Evolutionary conservation across 2,113 vertebrate genomes (phyloP).

Genomic region (Mus pahari): DNA sequence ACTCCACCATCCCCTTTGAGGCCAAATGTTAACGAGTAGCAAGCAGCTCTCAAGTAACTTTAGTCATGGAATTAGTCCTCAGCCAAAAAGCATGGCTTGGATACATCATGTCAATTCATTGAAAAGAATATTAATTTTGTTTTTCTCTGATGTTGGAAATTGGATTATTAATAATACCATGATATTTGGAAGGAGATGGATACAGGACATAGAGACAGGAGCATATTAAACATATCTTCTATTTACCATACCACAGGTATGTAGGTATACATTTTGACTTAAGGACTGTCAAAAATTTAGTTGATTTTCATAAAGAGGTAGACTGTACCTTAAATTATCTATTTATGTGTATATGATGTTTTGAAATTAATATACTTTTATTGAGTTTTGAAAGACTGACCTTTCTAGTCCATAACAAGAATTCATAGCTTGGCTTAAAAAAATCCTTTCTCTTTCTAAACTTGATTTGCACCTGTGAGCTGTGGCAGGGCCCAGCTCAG

Average conservation of each 20-base stretch:
- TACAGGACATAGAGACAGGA: conserved; percentile 8
- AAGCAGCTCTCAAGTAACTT: conserved; percentile 62
- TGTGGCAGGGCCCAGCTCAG: background rate
- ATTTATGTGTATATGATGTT: background rate
- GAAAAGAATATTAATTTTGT: conserved; percentile 37
- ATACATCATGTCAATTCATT: conserved; percentile 40
- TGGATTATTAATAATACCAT: conserved; percentile 44
- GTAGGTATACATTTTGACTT: background rate
- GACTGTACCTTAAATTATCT: background rate
- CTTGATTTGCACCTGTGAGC: background rate
- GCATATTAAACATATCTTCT: background rate
- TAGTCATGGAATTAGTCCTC: conserved; percentile 49
- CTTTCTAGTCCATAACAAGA: background rate
- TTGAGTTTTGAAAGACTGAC: background rate
- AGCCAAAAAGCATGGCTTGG: conserved; percentile 4
- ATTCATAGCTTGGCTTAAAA: background rate
- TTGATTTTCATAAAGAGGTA: conserved; percentile 13
- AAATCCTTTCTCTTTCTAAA: background rate
- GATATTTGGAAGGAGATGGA: conserved; percentile 28
- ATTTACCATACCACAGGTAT: background rate
- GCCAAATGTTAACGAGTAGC: conserved; percentile 42
- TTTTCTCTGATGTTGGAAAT: conserved; percentile 46
- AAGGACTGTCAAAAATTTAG: background rate
- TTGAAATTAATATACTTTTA: conserved; percentile 31
- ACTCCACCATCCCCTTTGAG: conserved; percentile 30